These are phyloP conservation scores for Ylistrum balloti DNA, from an alignment of 1,140 invertebrate genomes.

Conservation along the genomic window DNA sequence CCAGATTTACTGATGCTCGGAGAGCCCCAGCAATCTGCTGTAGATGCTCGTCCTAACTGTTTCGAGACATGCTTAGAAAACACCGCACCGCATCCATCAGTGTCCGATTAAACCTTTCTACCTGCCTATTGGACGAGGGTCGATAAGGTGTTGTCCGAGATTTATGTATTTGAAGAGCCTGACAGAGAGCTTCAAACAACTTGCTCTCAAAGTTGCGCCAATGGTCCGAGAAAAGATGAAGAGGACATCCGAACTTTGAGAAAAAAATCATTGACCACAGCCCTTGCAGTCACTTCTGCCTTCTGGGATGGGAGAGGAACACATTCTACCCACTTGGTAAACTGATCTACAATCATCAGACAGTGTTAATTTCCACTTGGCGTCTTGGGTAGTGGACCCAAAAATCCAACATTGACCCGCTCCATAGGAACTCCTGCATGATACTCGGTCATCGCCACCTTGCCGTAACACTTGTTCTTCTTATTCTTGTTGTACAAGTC, in stretches of 20 bases:
- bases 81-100: background rate
- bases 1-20: background rate
- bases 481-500: background rate
- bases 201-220: background rate
- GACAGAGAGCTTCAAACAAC: background rate
- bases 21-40: background rate
- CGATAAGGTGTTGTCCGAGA: background rate
- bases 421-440: background rate
- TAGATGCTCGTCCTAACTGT: background rate
- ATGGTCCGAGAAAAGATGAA: background rate
- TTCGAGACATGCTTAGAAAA: background rate
- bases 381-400: constrained; percentile 31
- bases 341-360: background rate
- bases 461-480: constrained; percentile 2
- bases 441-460: background rate
- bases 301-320: background rate
- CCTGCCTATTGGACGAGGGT: background rate
- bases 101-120: constrained; percentile 6
- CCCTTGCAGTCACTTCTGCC: background rate
- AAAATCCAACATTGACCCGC: background rate
- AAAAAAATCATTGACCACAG: background rate
- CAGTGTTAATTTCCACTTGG: constrained; percentile 11
- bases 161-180: background rate
- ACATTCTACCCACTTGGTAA: constrained; percentile 26
- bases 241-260: background rate